Conservation (phyloP, 2,113 vertebrate genomes). For the Cepphus grylle region DNA sequence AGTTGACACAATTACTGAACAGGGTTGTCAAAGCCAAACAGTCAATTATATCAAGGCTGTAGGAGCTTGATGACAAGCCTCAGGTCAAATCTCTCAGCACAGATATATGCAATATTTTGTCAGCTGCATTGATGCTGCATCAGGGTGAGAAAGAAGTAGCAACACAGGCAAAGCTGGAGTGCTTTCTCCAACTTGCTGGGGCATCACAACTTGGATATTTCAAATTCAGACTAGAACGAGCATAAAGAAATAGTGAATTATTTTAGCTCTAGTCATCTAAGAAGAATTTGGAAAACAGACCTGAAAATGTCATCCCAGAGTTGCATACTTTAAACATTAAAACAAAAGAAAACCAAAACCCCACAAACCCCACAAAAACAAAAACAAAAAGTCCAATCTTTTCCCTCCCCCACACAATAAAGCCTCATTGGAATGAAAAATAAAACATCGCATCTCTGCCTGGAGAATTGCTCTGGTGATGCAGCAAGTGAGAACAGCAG, state of each 20-base stretch:
- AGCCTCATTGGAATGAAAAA: neutral
- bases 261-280: neutral
- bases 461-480: neutral
- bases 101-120: neutral
- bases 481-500: neutral
- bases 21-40: neutral
- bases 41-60: neutral
- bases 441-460: neutral
- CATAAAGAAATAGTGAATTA: neutral
- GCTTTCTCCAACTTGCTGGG: neutral
- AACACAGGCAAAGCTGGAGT: neutral
- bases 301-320: neutral
- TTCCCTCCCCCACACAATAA: neutral
- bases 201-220: neutral
- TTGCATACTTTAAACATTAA: neutral
- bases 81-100: neutral
- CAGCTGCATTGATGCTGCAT: neutral
- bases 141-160: neutral
- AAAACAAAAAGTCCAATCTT: neutral
- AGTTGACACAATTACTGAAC: neutral
- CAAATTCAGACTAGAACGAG: neutral
- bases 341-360: neutral
- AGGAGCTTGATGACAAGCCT: neutral
- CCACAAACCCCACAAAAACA: neutral
- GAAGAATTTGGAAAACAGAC: neutral